These are phyloP conservation scores for Lepidochitona cinerea DNA, from an alignment of 2,888 invertebrate species.

Conservation along the genomic window DNA sequence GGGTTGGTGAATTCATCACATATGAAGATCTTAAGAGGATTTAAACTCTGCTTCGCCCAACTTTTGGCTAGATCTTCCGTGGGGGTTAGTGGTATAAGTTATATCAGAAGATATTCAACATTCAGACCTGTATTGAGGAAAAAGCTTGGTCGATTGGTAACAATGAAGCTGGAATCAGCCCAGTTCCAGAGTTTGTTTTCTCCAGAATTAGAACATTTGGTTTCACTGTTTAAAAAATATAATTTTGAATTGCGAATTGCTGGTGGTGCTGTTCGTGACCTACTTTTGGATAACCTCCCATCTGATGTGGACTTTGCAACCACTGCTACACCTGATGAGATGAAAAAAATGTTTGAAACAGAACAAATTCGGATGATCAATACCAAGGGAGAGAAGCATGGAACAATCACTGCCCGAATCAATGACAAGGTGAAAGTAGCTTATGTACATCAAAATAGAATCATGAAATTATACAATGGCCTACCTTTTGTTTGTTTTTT, in stretches of 20 bases:
- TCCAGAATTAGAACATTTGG: constrained; percentile 82
- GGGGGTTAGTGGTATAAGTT: too few relatives aligned
- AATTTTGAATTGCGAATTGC: constrained; percentile 89
- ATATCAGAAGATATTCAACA: too few relatives aligned
- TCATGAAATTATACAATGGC: background rate
- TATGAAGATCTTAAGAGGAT: background rate
- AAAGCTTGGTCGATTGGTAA: constrained; percentile 32
- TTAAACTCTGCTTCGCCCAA: background rate
- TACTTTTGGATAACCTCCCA: constrained; percentile 66
- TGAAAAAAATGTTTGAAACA: constrained; percentile 91
- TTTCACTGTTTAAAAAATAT: constrained; percentile 81
- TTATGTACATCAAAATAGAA: constrained; percentile 74
- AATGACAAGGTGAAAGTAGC: constrained; percentile 82
- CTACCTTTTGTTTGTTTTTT: too few relatives aligned
- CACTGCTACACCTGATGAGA: constrained; percentile 93
- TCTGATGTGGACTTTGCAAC: constrained; percentile 98
- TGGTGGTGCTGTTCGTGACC: constrained; percentile 92
- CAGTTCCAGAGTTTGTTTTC: constrained; percentile 76
- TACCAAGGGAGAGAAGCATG: constrained; percentile 74
- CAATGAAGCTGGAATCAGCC: constrained; percentile 62
- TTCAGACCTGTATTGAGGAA: background rate
- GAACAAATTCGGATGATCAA: constrained; percentile 94
- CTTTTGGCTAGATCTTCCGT: too few relatives aligned
- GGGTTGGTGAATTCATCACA: too few relatives aligned
- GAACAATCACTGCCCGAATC: constrained; percentile 95